phyloP scores from a whole-genome alignment of 2,888 invertebrate species.

The Xestia rhomboidea region DNA sequence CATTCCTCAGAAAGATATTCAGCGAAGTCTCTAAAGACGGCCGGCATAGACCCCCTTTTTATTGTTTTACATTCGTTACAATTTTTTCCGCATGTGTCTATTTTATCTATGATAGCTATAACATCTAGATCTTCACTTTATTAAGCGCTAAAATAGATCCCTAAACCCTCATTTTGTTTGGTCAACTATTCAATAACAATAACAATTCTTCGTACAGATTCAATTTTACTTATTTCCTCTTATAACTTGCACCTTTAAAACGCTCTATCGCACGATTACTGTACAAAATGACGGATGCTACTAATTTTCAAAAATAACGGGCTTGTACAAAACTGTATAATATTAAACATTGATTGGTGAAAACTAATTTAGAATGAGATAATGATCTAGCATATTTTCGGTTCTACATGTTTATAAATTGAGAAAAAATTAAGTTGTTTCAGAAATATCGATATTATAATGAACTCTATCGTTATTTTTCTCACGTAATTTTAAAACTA shows the following conservation, averaged over 20 bases:
- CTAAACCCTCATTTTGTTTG: too few relatives aligned
- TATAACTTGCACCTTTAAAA: conserved; percentile 34
- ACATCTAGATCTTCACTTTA: too few relatives aligned
- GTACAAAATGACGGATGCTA: conserved; percentile 52
- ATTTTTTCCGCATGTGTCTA: too few relatives aligned
- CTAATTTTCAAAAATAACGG: conserved; percentile 63
- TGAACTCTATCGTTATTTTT: not conserved
- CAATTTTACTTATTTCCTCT: not conserved
- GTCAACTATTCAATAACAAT: too few relatives aligned
- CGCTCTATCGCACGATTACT: conserved; percentile 19
- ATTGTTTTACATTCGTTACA: too few relatives aligned
- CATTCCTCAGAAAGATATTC: too few relatives aligned
- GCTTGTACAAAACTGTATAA: conserved; percentile 23
- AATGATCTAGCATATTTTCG: not conserved
- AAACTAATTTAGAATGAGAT: conserved; percentile 45
- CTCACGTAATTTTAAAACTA: conserved; percentile 22
- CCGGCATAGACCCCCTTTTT: too few relatives aligned
- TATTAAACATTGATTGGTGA: conserved; percentile 38
- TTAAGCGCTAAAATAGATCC: too few relatives aligned
- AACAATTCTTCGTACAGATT: too few relatives aligned
- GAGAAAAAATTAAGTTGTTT: conserved; percentile 13
- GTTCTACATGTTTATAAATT: conserved; percentile 12
- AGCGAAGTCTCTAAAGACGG: too few relatives aligned
- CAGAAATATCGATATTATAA: conserved; percentile 7
- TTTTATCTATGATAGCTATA: too few relatives aligned